Percentiles rank a stretch among this genome's conserved stretches.
These are phyloP conservation scores for Xenopus borealis DNA, from an alignment of 2,113 vertebrate genomes.

Conservation along the genomic window DNA sequence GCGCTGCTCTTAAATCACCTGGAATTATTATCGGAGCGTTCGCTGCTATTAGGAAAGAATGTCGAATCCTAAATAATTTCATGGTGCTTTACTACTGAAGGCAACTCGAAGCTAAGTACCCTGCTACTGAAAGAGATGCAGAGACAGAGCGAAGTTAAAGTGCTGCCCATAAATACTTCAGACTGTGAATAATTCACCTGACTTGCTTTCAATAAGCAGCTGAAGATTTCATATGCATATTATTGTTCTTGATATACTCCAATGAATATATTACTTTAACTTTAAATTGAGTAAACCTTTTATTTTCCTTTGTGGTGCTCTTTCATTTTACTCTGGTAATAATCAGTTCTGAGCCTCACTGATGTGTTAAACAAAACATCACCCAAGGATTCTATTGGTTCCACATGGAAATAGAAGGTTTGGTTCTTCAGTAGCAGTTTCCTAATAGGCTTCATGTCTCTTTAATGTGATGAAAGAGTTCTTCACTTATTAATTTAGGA, in stretches of 20 bases:
- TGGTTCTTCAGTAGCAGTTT: too few relatives aligned
- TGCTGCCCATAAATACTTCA: slow-evolving; percentile 36
- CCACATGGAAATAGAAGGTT: too few relatives aligned
- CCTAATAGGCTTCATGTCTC: too few relatives aligned
- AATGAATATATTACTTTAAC: slow-evolving; percentile 21
- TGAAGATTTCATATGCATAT: slow-evolving; percentile 35
- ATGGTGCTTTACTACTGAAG: slow-evolving; percentile 24
- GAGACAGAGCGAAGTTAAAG: slow-evolving; percentile 26
- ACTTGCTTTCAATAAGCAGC: slow-evolving; percentile 39
- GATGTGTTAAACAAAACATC: too few relatives aligned
- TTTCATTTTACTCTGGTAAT: too few relatives aligned
- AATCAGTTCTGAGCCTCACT: too few relatives aligned
- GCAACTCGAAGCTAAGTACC: slow-evolving; percentile 28
- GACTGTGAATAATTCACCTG: slow-evolving; percentile 38
- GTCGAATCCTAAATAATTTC: slow-evolving; percentile 36
- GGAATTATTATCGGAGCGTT: slow-evolving; percentile 34
- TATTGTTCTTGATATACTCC: slow-evolving; percentile 31
- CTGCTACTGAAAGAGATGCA: slow-evolving; percentile 36
- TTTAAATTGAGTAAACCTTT: slow-evolving; percentile 28
- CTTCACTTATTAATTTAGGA: too few relatives aligned
- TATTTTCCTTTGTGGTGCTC: not conserved
- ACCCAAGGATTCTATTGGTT: too few relatives aligned
- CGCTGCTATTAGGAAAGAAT: slow-evolving; percentile 23
- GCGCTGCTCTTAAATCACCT: slow-evolving; percentile 35
- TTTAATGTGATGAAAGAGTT: too few relatives aligned